Percentiles rank a stretch among this genome's conserved stretches.
Conservation (phyloP, 1,140 invertebrate genomes). For the Ditylenchus dipsaci region DNA sequence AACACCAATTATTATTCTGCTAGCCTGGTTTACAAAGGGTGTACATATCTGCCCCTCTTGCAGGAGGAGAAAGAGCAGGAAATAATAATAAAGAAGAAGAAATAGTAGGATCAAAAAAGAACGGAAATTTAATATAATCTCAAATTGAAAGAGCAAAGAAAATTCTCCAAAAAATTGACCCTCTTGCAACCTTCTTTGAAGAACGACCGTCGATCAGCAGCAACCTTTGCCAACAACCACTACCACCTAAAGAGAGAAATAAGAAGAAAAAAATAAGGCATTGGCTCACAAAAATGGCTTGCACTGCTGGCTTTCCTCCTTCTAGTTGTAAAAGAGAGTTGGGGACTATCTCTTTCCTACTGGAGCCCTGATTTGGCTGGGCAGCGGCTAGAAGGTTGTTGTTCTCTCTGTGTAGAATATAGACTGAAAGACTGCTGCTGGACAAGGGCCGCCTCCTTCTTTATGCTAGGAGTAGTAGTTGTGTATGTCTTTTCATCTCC, state of each 20-base stretch:
- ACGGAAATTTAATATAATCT: conserved; percentile 3
- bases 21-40: neutral
- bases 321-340: too few species aligned
- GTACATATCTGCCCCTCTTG: neutral
- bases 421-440: too few species aligned
- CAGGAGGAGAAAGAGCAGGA: neutral
- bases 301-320: too few species aligned
- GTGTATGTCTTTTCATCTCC: too few species aligned
- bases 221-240: neutral
- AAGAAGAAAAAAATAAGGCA: neutral
- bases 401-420: too few species aligned
- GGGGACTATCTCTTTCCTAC: too few species aligned
- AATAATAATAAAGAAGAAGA: conserved; percentile 2
- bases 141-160: neutral
- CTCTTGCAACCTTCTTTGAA: neutral
- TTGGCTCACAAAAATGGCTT: neutral
- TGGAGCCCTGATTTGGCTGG: too few species aligned
- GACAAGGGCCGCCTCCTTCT: too few species aligned
- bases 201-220: neutral
- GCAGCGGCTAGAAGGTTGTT: too few species aligned
- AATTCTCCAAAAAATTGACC: too few species aligned
- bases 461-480: too few species aligned
- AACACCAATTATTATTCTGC: neutral
- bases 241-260: neutral
- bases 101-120: neutral